Percentiles rank a stretch among this genome's conserved stretches.
These are phyloP conservation scores for Charina bottae DNA, from an alignment of 2,113 vertebrate species.

Conservation along the genomic window DNA sequence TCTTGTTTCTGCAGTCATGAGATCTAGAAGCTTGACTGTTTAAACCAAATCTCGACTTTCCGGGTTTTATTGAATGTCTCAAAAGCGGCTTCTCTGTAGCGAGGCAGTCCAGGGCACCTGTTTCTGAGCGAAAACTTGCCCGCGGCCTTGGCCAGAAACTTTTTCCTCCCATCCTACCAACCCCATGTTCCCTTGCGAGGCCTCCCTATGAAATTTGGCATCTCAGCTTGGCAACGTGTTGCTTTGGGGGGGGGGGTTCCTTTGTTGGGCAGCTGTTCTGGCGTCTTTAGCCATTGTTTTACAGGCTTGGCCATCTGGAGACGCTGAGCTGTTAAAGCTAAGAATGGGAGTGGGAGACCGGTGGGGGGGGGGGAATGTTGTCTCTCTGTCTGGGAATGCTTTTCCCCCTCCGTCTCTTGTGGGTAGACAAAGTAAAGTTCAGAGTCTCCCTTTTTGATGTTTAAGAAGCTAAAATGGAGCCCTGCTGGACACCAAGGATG, in stretches of 20 bases:
- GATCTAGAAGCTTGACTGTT: not conserved
- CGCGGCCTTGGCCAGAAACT: not conserved
- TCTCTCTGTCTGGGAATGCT: not conserved
- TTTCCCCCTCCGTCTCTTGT: not conserved
- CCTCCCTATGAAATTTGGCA: not conserved
- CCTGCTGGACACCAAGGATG: not conserved
- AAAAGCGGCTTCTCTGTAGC: not conserved
- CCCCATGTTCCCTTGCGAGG: not conserved
- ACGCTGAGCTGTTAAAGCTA: not conserved
- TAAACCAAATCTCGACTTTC: not conserved
- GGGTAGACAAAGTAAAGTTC: not conserved
- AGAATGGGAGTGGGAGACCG: not conserved
- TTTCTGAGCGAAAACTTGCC: not conserved
- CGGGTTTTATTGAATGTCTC: not conserved
- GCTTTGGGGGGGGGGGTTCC: not conserved
- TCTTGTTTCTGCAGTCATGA: not conserved
- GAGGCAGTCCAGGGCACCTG: not conserved
- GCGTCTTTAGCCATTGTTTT: not conserved
- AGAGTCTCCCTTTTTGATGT: not conserved
- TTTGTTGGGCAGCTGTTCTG: not conserved
- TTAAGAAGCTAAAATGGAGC: not conserved
- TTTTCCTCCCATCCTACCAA: not conserved
- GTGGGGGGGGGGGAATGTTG: not conserved
- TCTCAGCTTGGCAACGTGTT: not conserved
- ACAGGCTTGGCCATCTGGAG: not conserved